These are phyloP conservation scores for Epinotia brunnichana DNA, from an alignment of 2,888 invertebrate genomes.

Conservation along the genomic window DNA sequence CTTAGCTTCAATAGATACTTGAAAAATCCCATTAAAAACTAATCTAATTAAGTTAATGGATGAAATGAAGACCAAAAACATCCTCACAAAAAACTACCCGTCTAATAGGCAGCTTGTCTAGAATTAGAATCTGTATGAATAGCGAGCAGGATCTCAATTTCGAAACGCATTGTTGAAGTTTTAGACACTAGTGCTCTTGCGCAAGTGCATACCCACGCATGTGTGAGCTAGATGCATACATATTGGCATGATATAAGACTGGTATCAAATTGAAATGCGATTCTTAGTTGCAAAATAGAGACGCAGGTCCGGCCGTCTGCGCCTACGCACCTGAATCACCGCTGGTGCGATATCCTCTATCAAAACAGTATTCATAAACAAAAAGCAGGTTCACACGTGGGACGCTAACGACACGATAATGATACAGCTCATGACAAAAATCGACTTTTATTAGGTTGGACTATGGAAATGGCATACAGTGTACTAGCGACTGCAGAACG, in stretches of 20 bases:
- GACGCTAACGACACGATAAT: conserved; percentile 46
- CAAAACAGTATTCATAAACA: conserved; percentile 56
- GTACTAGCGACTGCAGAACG: background rate
- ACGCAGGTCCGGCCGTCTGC: conserved; percentile 53
- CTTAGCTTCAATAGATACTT: too few relatives aligned
- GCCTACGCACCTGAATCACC: conserved; percentile 60
- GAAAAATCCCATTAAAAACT: background rate
- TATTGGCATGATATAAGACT: background rate
- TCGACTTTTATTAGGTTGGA: background rate
- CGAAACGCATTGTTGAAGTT: background rate
- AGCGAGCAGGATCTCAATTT: background rate
- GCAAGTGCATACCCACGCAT: background rate
- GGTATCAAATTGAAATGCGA: background rate
- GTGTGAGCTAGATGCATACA: background rate
- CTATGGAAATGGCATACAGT: background rate
- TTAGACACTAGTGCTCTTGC: background rate
- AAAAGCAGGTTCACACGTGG: conserved; percentile 54
- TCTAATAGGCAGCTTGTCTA: background rate
- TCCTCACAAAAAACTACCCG: background rate
- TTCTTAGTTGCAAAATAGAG: background rate
- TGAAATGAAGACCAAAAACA: background rate
- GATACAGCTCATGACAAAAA: conserved; percentile 8
- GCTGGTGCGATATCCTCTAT: conserved; percentile 55
- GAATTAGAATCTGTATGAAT: background rate
- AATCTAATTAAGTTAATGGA: background rate